Percentiles rank a stretch among this genome's conserved stretches.
Evolutionary conservation across 2,888 invertebrate species (phyloP).

Genomic region (Ormia ochracea): DNA sequence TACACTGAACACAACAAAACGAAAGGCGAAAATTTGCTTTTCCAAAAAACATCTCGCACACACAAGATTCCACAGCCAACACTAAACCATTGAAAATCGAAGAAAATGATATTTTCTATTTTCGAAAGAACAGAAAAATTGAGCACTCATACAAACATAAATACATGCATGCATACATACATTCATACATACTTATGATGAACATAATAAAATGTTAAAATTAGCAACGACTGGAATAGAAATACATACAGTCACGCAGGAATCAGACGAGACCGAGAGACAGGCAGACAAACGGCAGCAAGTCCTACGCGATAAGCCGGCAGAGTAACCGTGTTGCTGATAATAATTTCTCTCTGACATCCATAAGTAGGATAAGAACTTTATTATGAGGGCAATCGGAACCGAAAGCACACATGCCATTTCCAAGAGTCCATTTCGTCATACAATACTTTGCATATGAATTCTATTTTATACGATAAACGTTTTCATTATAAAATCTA

Average conservation of each 20-base stretch:
- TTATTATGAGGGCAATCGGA: too few relatives aligned
- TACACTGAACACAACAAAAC: background rate
- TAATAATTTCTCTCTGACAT: too few relatives aligned
- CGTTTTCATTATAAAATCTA: too few relatives aligned
- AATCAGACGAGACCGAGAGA: background rate
- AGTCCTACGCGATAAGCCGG: background rate
- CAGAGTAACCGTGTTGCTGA: too few relatives aligned
- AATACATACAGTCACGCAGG: background rate
- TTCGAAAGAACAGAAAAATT: background rate
- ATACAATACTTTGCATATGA: too few relatives aligned
- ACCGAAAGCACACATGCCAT: too few relatives aligned
- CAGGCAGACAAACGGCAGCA: background rate
- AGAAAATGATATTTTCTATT: slow-evolving; percentile 40
- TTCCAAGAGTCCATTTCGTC: too few relatives aligned
- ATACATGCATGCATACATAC: background rate
- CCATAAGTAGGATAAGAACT: too few relatives aligned
- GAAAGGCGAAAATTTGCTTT: slow-evolving; percentile 4
- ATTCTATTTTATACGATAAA: too few relatives aligned
- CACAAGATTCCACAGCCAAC: background rate
- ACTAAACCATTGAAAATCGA: slow-evolving; percentile 13
- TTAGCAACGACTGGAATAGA: slow-evolving; percentile 8
- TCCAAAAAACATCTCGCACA: background rate
- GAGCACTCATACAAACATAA: background rate
- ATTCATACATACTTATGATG: slow-evolving; percentile 9
- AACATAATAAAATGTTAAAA: slow-evolving; percentile 27